Conservation (phyloP, 2,888 invertebrate species). For the Falcaria lacertinaria region DNA sequence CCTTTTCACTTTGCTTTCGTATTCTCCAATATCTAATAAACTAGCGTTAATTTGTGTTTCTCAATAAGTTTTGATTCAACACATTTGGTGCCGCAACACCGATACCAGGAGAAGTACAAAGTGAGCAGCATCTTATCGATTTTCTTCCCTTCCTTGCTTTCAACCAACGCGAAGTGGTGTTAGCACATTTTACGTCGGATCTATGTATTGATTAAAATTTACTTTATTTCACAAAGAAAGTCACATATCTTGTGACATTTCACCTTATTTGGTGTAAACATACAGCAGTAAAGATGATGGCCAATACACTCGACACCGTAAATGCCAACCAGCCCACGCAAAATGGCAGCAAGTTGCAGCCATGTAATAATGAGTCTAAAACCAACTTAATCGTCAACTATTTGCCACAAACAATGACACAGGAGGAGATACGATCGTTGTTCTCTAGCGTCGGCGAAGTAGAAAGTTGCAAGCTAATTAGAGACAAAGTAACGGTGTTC, state of each 20-base stretch:
- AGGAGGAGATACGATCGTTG: slow-evolving; percentile 96
- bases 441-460: slow-evolving; percentile 98
- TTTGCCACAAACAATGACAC: slow-evolving; percentile 99
- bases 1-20: slow-evolving; percentile 78
- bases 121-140: slow-evolving; percentile 80
- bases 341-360: slow-evolving; percentile 86
- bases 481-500: slow-evolving; percentile 94
- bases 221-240: slow-evolving; percentile 37
- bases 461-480: slow-evolving; percentile 97
- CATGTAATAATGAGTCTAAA: slow-evolving; percentile 93
- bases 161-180: slow-evolving; percentile 77
- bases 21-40: slow-evolving; percentile 75
- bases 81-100: slow-evolving; percentile 56
- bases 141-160: slow-evolving; percentile 79
- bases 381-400: slow-evolving; percentile 99
- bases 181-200: slow-evolving; percentile 53
- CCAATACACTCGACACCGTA: slow-evolving; percentile 73
- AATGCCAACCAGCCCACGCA: slow-evolving; percentile 82
- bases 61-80: slow-evolving; percentile 69
- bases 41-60: slow-evolving; percentile 70
- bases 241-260: slow-evolving; percentile 50
- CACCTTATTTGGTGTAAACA: slow-evolving; percentile 53
- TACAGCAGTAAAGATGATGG: slow-evolving; percentile 72
- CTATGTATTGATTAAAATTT: slow-evolving; percentile 54
- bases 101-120: slow-evolving; percentile 70